phyloP scores from a whole-genome alignment of 2,113 vertebrate genomes.

The Poeciliopsis retropinna region DNA sequence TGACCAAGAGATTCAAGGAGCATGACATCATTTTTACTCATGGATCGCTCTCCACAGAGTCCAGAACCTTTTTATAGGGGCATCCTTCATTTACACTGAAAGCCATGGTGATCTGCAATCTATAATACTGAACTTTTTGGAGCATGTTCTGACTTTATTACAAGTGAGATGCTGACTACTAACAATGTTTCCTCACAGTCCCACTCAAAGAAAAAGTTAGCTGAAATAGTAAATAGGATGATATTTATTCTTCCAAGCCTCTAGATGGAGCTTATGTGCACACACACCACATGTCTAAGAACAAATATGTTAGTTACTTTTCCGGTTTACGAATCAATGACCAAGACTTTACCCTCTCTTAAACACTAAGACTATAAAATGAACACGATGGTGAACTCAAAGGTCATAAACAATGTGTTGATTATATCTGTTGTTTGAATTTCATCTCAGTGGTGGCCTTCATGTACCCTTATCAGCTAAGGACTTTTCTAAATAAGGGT shows the following conservation, averaged over 20 bases:
- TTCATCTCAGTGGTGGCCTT: slow-evolving; percentile 16
- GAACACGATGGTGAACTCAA: neutral
- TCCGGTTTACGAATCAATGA: neutral
- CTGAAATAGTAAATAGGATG: neutral
- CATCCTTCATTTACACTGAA: no score
- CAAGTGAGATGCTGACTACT: neutral
- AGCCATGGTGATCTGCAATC: neutral
- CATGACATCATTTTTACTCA: no score
- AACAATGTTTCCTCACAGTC: neutral
- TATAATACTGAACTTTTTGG: neutral
- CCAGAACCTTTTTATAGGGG: no score
- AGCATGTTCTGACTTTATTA: neutral
- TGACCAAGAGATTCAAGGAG: no score
- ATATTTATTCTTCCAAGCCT: neutral
- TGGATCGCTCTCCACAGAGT: no score
- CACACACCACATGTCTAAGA: neutral
- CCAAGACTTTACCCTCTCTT: slow-evolving; percentile 2
- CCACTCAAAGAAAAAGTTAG: neutral
- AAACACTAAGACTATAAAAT: neutral
- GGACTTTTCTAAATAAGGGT: slow-evolving; percentile 6
- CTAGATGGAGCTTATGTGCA: no score
- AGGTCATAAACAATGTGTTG: neutral
- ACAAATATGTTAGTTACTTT: neutral
- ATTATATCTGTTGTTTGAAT: neutral
- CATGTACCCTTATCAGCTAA: slow-evolving; percentile 17